Evolutionary conservation across 2,113 vertebrate genomes (phyloP).

Genomic region (Hemiscyllium ocellatum): DNA sequence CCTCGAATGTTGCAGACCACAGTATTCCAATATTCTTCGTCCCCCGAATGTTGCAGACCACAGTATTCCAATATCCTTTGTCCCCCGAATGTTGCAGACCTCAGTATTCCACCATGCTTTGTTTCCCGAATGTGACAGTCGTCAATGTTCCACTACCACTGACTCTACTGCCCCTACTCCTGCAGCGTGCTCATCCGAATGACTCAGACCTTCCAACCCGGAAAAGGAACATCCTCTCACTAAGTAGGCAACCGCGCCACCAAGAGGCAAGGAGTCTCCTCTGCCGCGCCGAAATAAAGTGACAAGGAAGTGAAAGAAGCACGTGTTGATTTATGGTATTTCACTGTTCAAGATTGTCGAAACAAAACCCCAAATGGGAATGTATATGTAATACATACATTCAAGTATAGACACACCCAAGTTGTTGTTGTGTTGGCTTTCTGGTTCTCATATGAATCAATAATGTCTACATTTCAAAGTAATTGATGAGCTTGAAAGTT

Average conservation of each 20-base stretch:
- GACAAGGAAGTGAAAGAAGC: neutral
- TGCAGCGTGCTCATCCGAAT: neutral
- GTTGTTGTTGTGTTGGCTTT: too few relatives aligned
- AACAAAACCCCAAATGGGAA: too few relatives aligned
- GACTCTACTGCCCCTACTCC: neutral
- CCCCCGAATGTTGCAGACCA: too few relatives aligned
- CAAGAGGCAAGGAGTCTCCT: neutral
- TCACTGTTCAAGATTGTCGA: too few relatives aligned
- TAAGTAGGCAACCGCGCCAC: neutral
- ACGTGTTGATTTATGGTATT: neutral
- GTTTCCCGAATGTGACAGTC: neutral
- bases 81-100: neutral
- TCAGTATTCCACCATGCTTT: neutral
- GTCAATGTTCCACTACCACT: neutral
- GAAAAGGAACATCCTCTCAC: neutral
- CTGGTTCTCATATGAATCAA: too few relatives aligned
- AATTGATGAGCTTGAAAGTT: too few relatives aligned
- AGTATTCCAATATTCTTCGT: too few relatives aligned
- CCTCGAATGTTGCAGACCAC: neutral
- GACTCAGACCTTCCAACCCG: neutral
- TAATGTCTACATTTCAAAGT: too few relatives aligned
- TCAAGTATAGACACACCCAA: too few relatives aligned
- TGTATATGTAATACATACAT: too few relatives aligned
- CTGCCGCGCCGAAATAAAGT: neutral
- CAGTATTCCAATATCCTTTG: too few relatives aligned